Percentiles rank a stretch among this genome's conserved stretches.
These are phyloP conservation scores for Turritopsis dohrnii DNA, from an alignment of 30 jellyfish, hydroid and myxozoan genomes.

Conservation along the genomic window DNA sequence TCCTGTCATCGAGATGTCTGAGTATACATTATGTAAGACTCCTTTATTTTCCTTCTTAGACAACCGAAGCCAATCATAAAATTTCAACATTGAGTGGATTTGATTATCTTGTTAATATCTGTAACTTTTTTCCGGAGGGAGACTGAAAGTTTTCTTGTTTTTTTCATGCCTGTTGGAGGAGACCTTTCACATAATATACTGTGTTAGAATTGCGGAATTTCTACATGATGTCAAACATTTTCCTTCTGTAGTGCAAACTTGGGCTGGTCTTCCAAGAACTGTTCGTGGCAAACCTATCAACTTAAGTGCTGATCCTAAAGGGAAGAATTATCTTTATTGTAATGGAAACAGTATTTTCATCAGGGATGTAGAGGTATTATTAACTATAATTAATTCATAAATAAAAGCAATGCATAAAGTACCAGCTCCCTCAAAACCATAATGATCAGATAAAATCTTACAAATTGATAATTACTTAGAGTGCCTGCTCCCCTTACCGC, in stretches of 20 bases:
- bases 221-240: background rate
- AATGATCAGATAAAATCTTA: no score
- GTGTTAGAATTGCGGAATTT: background rate
- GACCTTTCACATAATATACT: background rate
- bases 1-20: background rate
- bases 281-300: constrained; percentile 74
- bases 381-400: no score
- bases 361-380: constrained; percentile 69
- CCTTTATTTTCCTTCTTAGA: background rate
- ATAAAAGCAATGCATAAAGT: no score
- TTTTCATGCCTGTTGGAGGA: no score
- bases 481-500: no score
- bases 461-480: no score
- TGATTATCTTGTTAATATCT: no score
- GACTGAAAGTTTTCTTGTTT: no score
- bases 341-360: constrained; percentile 84
- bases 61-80: no score
- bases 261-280: constrained; percentile 83
- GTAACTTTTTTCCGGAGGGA: no score
- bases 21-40: background rate
- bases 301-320: constrained; percentile 79
- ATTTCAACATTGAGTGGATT: no score
- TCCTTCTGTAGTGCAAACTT: constrained; percentile 35
- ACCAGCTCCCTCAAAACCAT: no score
- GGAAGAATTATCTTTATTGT: constrained; percentile 58